Base-by-base conservation (phyloP, 2,797 vertebrate species). In the Accipiter fasciatus region DNA sequence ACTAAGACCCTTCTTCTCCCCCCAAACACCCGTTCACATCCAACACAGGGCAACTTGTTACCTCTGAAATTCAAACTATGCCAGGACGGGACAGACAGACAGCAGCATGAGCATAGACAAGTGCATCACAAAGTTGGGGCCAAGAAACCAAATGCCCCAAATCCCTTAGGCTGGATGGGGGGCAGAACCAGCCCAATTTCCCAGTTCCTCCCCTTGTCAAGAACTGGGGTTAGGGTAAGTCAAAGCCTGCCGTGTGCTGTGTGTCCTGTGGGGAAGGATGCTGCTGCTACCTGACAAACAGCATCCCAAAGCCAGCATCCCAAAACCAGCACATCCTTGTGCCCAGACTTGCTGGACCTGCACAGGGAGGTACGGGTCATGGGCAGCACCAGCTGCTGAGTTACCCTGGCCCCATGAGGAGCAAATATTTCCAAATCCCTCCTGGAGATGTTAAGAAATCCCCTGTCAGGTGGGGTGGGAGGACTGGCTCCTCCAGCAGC, bases 321-420 rank as follows among this genome's bases (percentile, higher is more conserved):
- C 40, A 6, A 65, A 65, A 6, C 15, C 73, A 72, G 39, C 13
- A n/a, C 1, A 1, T 39, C 31, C 82, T 8, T 0, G 20, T 15
- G 13, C 50, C 64, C 49, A 49, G 70, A 3, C 33, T 14, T 1
- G 0, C 52, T 33, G 70, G 40, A 65, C 44, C 39, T 59, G 54
- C 61, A 21, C 25, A 12, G 35, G 29, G 16, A 46, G 26, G 47
- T 0, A 0, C 11, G 10, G 65, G 54, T 9, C 19, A 52, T 0
- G 17, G 29, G 65, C 39, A 88, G 52, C 14, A 15, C 31, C 1
- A 2, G n/a, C 37, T 65, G 44, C 78, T 40, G 40, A 46, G 62
- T 10, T 24, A 19, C 20, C 54, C 75, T 5, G 9, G 22, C 31
- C 26, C 40, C 54, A 42, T 3, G 3, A 54, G 76, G 29, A 65